phyloP scores from a whole-genome alignment of 2,797 vertebrate species.

The Diceros bicornis region DNA sequence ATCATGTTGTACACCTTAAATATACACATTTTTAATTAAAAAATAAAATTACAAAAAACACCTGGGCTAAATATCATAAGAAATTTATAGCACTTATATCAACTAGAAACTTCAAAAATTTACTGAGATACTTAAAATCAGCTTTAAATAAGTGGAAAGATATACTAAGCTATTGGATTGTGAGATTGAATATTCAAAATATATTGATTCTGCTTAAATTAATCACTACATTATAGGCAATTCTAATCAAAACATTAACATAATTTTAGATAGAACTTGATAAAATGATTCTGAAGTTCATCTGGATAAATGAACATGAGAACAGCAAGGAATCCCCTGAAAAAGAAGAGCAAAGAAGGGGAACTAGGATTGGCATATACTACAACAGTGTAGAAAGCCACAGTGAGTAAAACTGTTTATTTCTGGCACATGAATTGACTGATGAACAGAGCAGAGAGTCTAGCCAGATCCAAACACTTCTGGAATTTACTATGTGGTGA shows the following conservation, averaged over 20 bases:
- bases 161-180: not conserved
- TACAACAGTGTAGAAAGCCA: not conserved
- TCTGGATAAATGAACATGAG: not conserved
- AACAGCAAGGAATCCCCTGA: not conserved
- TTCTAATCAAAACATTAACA: not conserved
- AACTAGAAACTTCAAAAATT: not conserved
- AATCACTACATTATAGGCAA: not conserved
- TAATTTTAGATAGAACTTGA: not conserved
- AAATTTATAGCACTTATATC: not conserved
- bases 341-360: not conserved
- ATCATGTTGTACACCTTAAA: not conserved
- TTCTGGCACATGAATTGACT: not conserved
- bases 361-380: not conserved
- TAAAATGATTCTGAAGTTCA: constrained; percentile 5
- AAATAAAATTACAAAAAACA: constrained; percentile 6
- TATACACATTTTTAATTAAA: not conserved
- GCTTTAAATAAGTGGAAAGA: not conserved
- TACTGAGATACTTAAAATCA: not conserved
- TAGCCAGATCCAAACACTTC: not conserved
- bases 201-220: not conserved
- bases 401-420: not conserved
- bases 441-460: not conserved
- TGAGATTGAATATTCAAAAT: not conserved
- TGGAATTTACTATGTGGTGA: not conserved
- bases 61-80: not conserved